A percentile compares a stretch with the other conserved stretches of the same genome.
Conservation (phyloP, 1,140 invertebrate species). For the Bombus breviceps region DNA sequence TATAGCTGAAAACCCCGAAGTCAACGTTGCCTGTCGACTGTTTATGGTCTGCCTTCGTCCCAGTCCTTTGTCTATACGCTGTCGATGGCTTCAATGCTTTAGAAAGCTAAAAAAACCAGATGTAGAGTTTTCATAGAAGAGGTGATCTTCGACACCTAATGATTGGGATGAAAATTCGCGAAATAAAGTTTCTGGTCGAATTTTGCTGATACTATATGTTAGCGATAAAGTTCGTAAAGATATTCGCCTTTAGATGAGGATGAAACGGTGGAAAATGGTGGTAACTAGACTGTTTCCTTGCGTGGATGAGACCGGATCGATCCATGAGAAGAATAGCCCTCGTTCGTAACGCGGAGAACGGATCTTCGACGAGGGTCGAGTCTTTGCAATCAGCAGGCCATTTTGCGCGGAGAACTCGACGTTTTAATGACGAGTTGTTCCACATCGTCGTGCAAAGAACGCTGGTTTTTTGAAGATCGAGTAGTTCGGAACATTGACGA, state of each 20-base stretch:
- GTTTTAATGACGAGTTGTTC: constrained; percentile 64
- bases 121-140: no score
- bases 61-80: no score
- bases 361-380: constrained; percentile 57
- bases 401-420: constrained; percentile 67
- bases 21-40: no score
- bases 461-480: background rate
- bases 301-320: constrained; percentile 45
- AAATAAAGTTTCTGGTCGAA: background rate
- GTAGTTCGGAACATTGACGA: background rate
- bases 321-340: constrained; percentile 68
- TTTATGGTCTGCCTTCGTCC: no score
- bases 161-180: no score
- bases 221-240: background rate
- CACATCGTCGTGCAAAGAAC: background rate
- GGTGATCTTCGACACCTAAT: no score
- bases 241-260: background rate
- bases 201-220: no score
- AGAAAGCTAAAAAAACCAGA: no score
- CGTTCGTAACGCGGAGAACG: constrained; percentile 58
- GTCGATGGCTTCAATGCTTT: no score
- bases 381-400: constrained; percentile 63
- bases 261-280: background rate
- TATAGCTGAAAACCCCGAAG: no score
- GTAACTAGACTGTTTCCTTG: constrained; percentile 15